Percentiles rank a stretch among this genome's conserved stretches.
phyloP scores from a whole-genome alignment of 2,797 vertebrate species.

The Mormyrus hasselquistii region DNA sequence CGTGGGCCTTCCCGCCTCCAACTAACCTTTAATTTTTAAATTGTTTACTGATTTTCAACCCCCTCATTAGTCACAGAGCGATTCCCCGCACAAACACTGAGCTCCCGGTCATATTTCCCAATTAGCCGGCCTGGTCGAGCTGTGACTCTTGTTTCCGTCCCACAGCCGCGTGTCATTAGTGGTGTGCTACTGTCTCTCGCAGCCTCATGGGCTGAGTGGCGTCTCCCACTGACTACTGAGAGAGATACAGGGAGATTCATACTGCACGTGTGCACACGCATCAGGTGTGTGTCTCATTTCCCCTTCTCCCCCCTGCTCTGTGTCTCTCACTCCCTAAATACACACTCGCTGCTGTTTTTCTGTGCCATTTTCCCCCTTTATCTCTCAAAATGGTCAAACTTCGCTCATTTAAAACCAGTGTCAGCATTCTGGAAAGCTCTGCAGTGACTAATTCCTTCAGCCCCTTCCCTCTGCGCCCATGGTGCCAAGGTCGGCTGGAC shows the following conservation, averaged over 20 bases:
- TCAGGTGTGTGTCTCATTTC: not conserved
- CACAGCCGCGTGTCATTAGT: conserved; percentile 42
- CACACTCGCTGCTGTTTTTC: not conserved
- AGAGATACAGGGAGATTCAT: not conserved
- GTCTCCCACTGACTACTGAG: not conserved
- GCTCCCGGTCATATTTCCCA: conserved; percentile 61
- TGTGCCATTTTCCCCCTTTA: not conserved
- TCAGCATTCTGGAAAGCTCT: not conserved
- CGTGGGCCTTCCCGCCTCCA: not conserved
- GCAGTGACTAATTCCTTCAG: not conserved
- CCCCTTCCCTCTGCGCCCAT: not conserved
- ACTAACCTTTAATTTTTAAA: conserved; percentile 23
- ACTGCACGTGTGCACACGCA: not conserved
- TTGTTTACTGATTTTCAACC: conserved; percentile 61
- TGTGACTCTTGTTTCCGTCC: conserved; percentile 53
- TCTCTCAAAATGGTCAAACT: not conserved
- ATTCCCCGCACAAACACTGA: conserved; percentile 61
- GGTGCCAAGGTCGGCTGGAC: not conserved
- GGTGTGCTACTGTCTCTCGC: conserved; percentile 27
- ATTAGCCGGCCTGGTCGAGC: conserved; percentile 65
- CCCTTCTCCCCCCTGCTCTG: not conserved
- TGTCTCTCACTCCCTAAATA: not conserved
- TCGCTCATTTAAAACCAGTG: not conserved
- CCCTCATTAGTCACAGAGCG: conserved; percentile 61
- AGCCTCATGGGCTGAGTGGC: not conserved